A percentile compares a stretch with the other conserved stretches of the same genome.
Conservation (phyloP, 2,888 invertebrate species). For the Limenitis camilla region DNA sequence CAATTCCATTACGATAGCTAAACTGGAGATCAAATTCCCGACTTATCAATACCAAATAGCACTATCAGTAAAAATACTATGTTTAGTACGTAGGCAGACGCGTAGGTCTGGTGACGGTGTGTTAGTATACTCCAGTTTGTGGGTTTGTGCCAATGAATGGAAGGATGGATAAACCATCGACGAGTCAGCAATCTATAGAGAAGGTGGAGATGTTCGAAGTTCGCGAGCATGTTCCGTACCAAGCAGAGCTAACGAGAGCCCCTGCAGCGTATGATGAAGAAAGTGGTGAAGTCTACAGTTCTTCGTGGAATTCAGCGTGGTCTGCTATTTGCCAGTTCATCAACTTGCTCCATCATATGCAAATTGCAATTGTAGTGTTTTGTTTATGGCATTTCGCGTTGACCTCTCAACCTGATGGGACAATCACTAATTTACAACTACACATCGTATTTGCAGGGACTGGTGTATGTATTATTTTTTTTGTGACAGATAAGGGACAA, state of each 20-base stretch:
- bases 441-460: constrained; percentile 68
- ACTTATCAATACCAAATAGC: constrained; percentile 40
- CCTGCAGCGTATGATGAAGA: constrained; percentile 60
- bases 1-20: constrained; percentile 47
- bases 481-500: not conserved
- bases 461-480: constrained; percentile 51
- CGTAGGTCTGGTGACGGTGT: constrained; percentile 10
- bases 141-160: constrained; percentile 8
- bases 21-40: constrained; percentile 42
- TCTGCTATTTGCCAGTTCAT: constrained; percentile 58
- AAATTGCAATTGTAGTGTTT: constrained; percentile 62
- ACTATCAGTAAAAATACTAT: constrained; percentile 16
- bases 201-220: constrained; percentile 64
- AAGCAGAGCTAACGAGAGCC: constrained; percentile 58
- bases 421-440: constrained; percentile 58
- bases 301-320: constrained; percentile 62
- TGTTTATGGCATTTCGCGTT: constrained; percentile 63
- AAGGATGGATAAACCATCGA: constrained; percentile 63
- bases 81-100: constrained; percentile 12
- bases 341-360: constrained; percentile 65
- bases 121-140: constrained; percentile 5
- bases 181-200: constrained; percentile 58
- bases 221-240: constrained; percentile 65
- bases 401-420: constrained; percentile 52
- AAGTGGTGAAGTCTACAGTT: constrained; percentile 46